Base-by-base conservation (phyloP, 2,113 vertebrate genomes). In the Eonycteris spelaea region DNA sequence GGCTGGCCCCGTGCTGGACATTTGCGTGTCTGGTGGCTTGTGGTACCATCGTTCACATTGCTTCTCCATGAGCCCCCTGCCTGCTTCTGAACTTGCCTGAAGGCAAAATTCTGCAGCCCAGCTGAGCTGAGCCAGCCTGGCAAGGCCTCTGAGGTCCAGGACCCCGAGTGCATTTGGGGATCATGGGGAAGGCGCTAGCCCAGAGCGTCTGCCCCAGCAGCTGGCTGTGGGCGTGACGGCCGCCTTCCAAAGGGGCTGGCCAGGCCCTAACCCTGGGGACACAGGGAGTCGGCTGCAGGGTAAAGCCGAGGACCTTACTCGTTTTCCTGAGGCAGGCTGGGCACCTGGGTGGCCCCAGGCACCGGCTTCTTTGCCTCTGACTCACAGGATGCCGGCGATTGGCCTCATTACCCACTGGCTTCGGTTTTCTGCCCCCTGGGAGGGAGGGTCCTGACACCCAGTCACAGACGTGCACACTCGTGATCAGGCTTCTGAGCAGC, bases 361-460 rank as follows among this genome's bases (percentile, higher is more conserved):
- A 48, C 33, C 59, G 48, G 91, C 84, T 92, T 82, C n/a, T 88
- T 92, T 91, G 89, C 82, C 40, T 96, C 80, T 97, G 97, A 97
- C 94, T 96, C 96, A 97, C 91, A 95, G 89, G 91, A 93, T 96
- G 95, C 75, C 61, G 59, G 77, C 40, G 95, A 96, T 94, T 96
- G 82, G 73, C 91, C 94, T 86, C 91, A 91, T 91, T 91, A 91
- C 67, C 82, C 1, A 45, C 45, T 2, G 45, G 45, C 45, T 45
- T 45, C 45, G 45, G 45, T 12, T 45, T 45, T 45, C 45, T 45
- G 45, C 45, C 45, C 43, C 45, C 45, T 3, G 2, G 45, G 45
- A 45, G 45, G 45, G 45, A 12, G 45, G 45, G 45, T 45, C 10
- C 45, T 45, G 45, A 12, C 45, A 45, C 45, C 10, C 10, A 45